Conservation (phyloP, 1,140 invertebrate species). For the Anastrepha ludens region DNA sequence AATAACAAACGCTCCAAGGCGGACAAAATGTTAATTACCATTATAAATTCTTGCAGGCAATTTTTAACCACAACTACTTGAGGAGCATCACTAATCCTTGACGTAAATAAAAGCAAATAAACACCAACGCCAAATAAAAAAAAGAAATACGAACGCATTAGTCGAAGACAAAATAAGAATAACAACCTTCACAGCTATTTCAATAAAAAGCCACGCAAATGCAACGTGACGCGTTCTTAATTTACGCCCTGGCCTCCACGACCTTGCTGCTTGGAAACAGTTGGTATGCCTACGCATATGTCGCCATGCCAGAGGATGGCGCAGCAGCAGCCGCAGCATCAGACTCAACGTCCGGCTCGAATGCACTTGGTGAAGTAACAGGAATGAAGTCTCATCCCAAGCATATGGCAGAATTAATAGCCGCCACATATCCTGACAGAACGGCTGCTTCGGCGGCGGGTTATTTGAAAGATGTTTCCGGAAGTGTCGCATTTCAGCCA, state of each 20-base stretch:
- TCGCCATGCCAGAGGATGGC: background rate
- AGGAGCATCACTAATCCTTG: constrained; percentile 12
- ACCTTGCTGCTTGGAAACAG: background rate
- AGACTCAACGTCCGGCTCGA: background rate
- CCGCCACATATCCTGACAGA: constrained; percentile 33
- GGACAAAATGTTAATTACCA: constrained; percentile 53
- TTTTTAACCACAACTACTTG: constrained; percentile 7
- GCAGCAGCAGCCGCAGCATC: background rate
- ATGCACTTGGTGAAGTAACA: constrained; percentile 34
- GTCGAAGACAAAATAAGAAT: background rate
- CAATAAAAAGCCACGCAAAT: constrained; percentile 45
- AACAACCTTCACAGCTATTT: background rate
- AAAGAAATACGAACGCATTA: background rate
- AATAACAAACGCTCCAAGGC: constrained; percentile 5
- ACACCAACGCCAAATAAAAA: background rate
- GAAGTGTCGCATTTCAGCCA: constrained; percentile 54
- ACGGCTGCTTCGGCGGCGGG: constrained; percentile 49
- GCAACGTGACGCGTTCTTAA: constrained; percentile 44
- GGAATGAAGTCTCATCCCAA: constrained; percentile 7
- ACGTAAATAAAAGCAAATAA: background rate
- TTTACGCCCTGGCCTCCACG: background rate
- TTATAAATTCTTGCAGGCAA: constrained; percentile 48
- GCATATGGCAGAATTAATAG: constrained; percentile 52
- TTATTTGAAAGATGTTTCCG: constrained; percentile 47
- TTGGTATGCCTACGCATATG: constrained; percentile 38